Evolutionary conservation across 1,140 invertebrate genomes (phyloP).

Genomic region (Atta colombica): DNA sequence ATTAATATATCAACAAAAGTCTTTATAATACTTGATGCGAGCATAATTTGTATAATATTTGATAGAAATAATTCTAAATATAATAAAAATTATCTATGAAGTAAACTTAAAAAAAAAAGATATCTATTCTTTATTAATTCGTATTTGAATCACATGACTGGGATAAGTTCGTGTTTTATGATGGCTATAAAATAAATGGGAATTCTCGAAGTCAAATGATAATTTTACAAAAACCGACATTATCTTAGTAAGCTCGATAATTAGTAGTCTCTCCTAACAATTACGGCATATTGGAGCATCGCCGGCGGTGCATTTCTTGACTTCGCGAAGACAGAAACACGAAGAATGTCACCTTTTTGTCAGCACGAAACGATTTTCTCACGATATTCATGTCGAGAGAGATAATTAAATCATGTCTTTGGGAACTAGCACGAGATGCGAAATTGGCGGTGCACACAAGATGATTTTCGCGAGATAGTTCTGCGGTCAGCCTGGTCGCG

Average conservation of each 20-base stretch:
- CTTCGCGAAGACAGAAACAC: constrained; percentile 14
- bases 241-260: constrained; percentile 30
- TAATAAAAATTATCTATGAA: not conserved
- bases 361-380: constrained; percentile 60
- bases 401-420: constrained; percentile 74
- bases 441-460: constrained; percentile 64
- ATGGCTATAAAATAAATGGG: not conserved
- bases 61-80: no score
- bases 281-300: constrained; percentile 37
- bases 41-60: not conserved
- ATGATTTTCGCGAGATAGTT: constrained; percentile 71
- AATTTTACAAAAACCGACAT: constrained; percentile 40
- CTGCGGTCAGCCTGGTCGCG: constrained; percentile 53
- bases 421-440: constrained; percentile 63
- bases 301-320: not conserved
- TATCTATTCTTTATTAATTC: not conserved
- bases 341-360: constrained; percentile 42
- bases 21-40: not conserved
- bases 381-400: constrained; percentile 52
- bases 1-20: not conserved
- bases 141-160: not conserved
- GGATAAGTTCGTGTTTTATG: not conserved
- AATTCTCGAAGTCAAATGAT: constrained; percentile 18
- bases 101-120: not conserved
- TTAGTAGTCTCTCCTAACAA: constrained; percentile 39